Evolutionary conservation across 2,797 vertebrate genomes (phyloP).

Genomic region (Cossypha niveicapilla): DNA sequence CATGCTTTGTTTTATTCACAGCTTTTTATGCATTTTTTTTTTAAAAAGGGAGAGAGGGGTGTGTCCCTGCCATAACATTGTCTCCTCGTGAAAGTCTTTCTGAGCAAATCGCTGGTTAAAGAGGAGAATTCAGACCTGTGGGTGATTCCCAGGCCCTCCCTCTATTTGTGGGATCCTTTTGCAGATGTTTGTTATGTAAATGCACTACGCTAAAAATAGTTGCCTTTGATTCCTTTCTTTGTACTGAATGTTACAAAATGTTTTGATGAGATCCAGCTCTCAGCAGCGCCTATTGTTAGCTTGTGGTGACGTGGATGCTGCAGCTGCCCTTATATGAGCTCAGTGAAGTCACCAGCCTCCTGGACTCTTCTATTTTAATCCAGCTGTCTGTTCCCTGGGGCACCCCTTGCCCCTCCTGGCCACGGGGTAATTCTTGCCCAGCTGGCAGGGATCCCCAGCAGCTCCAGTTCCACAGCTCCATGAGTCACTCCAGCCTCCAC

Average conservation of each 20-base stretch:
- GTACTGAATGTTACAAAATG: constrained; percentile 56
- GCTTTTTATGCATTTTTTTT: background rate
- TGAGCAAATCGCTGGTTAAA: background rate
- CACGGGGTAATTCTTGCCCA: background rate
- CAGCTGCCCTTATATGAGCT: constrained; percentile 66
- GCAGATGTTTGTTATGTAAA: constrained; percentile 68
- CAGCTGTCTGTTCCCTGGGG: constrained; percentile 12
- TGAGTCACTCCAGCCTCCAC: background rate
- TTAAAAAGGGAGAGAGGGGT: background rate
- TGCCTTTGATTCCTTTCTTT: constrained; percentile 53
- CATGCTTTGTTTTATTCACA: background rate
- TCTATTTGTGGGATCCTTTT: constrained; percentile 56
- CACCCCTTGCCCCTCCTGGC: background rate
- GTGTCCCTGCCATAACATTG: background rate
- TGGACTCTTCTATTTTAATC: constrained; percentile 45
- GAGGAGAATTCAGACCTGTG: constrained; percentile 7
- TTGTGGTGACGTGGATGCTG: constrained; percentile 44
- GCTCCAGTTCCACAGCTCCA: background rate
- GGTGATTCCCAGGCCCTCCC: constrained; percentile 62
- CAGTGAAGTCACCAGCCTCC: constrained; percentile 51
- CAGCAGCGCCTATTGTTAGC: constrained; percentile 60
- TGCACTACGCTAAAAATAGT: constrained; percentile 68
- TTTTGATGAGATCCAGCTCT: constrained; percentile 61
- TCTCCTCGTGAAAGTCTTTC: background rate
- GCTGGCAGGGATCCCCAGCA: constrained; percentile 29